phyloP scores from a whole-genome alignment of 2,113 vertebrate genomes.

The Gymnobelideus leadbeateri region DNA sequence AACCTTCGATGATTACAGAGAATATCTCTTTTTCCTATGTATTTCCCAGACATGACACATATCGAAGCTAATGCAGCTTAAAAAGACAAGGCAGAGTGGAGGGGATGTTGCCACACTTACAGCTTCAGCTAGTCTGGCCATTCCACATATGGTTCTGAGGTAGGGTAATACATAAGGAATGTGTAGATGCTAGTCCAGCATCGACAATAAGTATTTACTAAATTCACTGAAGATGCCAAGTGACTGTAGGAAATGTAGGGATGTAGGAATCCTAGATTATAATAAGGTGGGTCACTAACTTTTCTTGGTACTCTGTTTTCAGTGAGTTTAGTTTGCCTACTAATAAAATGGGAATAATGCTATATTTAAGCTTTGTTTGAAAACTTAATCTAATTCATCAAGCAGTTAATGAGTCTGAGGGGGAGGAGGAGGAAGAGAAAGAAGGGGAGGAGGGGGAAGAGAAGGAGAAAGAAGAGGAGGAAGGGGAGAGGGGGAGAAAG shows the following conservation, averaged over 20 bases:
- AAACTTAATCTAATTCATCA: not conserved
- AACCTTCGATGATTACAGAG: not conserved
- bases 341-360: not conserved
- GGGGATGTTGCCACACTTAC: not conserved
- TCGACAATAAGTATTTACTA: not conserved
- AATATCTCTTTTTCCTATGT: too few species aligned
- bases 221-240: not conserved
- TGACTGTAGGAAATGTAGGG: too few species aligned
- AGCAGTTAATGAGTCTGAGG: not conserved
- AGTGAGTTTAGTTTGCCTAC: not conserved
- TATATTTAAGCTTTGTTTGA: not conserved
- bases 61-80: not conserved
- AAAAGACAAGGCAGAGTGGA: not conserved
- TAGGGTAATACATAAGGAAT: not conserved
- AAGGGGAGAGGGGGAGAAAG: not conserved
- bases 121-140: slow-evolving; percentile 16
- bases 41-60: slow-evolving; percentile 27
- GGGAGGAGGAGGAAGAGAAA: not conserved
- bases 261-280: not conserved
- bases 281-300: not conserved
- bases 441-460: not conserved
- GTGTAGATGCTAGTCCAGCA: not conserved
- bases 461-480: not conserved
- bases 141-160: not conserved
- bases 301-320: not conserved